Conservation (phyloP, 2,888 invertebrate genomes). For the Erannis defoliaria region DNA sequence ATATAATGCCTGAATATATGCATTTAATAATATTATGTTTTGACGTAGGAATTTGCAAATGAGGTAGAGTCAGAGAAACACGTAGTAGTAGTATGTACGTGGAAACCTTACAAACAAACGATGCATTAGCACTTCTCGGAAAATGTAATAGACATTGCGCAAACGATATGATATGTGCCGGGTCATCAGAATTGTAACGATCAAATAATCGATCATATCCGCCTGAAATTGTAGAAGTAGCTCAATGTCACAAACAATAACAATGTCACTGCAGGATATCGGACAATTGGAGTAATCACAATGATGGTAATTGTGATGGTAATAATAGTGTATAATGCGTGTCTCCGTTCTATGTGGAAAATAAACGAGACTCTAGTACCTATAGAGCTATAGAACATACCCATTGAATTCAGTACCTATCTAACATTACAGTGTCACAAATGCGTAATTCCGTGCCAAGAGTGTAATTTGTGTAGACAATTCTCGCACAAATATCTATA, state of each 20-base stretch:
- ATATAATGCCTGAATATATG: not conserved
- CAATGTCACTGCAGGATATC: conserved; percentile 50
- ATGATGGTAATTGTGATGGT: conserved; percentile 49
- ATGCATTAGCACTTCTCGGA: conserved; percentile 28
- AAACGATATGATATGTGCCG: conserved; percentile 1
- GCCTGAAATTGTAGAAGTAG: conserved; percentile 26
- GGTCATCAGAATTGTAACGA: conserved; percentile 19
- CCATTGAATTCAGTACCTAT: not conserved
- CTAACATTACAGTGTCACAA: too few species aligned
- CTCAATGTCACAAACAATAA: conserved; percentile 38
- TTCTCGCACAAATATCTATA: too few species aligned
- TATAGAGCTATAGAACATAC: not conserved
- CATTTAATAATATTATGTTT: not conserved
- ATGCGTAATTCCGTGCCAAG: too few species aligned
- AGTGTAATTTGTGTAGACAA: too few species aligned
- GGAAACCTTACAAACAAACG: conserved; percentile 26
- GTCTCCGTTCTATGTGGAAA: not conserved
- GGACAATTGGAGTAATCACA: conserved; percentile 49
- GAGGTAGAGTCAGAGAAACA: conserved; percentile 1
- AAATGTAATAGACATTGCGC: conserved; percentile 16
- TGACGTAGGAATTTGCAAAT: not conserved
- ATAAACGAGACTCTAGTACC: not conserved
- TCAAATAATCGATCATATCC: conserved; percentile 17
- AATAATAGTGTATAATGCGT: conserved; percentile 26
- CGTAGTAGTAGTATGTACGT: not conserved